A percentile compares a stretch with the other conserved stretches of the same genome.
These are phyloP conservation scores for Rynchops niger DNA, from an alignment of 2,113 vertebrate species.

Conservation along the genomic window DNA sequence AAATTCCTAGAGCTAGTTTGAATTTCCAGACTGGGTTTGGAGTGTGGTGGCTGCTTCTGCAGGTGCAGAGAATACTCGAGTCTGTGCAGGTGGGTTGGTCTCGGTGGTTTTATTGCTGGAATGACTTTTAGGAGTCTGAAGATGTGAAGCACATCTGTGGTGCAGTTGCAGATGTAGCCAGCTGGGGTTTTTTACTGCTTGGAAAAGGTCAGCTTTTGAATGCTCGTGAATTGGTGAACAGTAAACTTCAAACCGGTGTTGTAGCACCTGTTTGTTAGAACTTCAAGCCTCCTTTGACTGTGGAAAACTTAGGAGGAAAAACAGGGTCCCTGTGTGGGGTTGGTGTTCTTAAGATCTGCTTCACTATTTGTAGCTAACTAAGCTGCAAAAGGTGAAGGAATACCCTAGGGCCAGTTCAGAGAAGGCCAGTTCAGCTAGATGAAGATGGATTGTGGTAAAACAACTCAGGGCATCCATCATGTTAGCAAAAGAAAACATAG, in stretches of 20 bases:
- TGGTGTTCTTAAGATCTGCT: background rate
- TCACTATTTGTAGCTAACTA: background rate
- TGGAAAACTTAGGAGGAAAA: background rate
- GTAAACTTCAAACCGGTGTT: background rate
- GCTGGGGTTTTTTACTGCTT: background rate
- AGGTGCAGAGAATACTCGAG: background rate
- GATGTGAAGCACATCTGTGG: background rate
- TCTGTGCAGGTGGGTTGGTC: background rate
- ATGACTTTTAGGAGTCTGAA: background rate
- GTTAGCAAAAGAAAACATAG: background rate
- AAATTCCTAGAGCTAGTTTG: background rate
- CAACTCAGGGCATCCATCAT: background rate
- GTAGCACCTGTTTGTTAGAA: background rate
- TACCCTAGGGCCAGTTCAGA: background rate
- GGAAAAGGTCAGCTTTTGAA: background rate
- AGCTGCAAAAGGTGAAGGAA: background rate
- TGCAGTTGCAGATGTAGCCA: background rate
- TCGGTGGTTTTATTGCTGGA: background rate
- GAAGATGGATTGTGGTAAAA: background rate
- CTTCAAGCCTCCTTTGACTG: background rate
- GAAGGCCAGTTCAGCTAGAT: background rate
- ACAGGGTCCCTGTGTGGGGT: background rate
- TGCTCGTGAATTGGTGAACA: background rate
- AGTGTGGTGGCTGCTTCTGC: fast-evolving
- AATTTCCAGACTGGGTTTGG: background rate